A percentile compares a stretch with the other conserved stretches of the same genome.
Conservation (phyloP, 2,888 invertebrate genomes). For the Scaeva pyrastri region DNA sequence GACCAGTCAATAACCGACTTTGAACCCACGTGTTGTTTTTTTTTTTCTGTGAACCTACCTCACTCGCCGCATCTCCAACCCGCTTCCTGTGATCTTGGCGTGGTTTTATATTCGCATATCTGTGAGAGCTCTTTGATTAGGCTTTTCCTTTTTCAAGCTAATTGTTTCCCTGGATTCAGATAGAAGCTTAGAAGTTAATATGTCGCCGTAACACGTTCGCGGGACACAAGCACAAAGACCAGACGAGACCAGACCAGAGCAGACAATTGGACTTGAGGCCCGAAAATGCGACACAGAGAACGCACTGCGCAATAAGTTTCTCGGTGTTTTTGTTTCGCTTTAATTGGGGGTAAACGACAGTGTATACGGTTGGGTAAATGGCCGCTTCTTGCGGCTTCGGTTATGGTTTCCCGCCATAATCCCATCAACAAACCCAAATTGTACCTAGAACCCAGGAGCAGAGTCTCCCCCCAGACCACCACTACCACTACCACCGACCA, state of each 20-base stretch:
- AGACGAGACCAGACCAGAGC: too few relatives aligned
- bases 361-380: constrained; percentile 69
- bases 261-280: neutral
- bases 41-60: constrained; percentile 6
- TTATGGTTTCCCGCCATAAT: constrained; percentile 70
- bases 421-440: constrained; percentile 32
- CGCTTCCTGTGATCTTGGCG: constrained; percentile 13
- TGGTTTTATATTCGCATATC: constrained; percentile 14
- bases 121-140: constrained; percentile 38
- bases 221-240: neutral
- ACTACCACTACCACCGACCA: neutral
- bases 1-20: constrained; percentile 68
- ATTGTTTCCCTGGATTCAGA: constrained; percentile 41
- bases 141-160: constrained; percentile 57
- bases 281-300: constrained; percentile 35
- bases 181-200: constrained; percentile 24
- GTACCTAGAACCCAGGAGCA: constrained; percentile 53
- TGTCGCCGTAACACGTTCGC: too few relatives aligned
- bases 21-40: constrained; percentile 64
- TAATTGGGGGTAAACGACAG: constrained; percentile 66
- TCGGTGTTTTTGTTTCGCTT: constrained; percentile 33
- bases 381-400: constrained; percentile 70
- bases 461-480: neutral
- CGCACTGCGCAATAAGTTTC: constrained; percentile 68
- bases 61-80: constrained; percentile 23